Conservation (phyloP, 2,888 invertebrate genomes). For the Microctonus brassicae region DNA sequence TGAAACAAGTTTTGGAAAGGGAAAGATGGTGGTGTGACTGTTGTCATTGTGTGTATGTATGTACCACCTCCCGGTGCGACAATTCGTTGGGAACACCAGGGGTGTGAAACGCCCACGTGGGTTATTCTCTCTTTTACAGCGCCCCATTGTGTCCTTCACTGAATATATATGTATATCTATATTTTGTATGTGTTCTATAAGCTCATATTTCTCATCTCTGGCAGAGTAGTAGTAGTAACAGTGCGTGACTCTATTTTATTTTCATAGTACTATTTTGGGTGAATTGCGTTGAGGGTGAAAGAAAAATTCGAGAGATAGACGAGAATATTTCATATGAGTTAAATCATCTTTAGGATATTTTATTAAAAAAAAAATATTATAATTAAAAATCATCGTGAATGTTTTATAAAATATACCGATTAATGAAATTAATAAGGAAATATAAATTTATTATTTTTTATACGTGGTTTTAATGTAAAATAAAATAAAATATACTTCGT, state of each 20-base stretch:
- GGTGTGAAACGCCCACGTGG: slow-evolving; percentile 8
- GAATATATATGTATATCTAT: background rate
- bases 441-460: no score
- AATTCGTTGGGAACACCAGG: slow-evolving; percentile 8
- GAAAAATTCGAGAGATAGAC: no score
- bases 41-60: background rate
- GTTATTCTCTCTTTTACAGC: slow-evolving; percentile 37
- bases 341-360: no score
- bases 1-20: background rate
- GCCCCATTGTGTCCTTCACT: slow-evolving; percentile 33
- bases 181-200: slow-evolving; percentile 16
- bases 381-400: no score
- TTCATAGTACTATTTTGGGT: slow-evolving; percentile 51
- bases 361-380: no score
- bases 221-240: background rate
- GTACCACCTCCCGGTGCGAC: background rate
- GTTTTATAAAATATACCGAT: no score
- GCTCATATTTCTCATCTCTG: slow-evolving; percentile 40
- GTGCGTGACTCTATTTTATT: slow-evolving; percentile 35
- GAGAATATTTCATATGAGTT: no score
- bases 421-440: no score
- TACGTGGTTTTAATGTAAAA: no score
- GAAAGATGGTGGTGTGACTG: background rate
- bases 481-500: no score
- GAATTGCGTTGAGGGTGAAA: slow-evolving; percentile 53